Evolutionary conservation across 1,140 invertebrate genomes (phyloP).

Genomic region (Psix sp.): DNA sequence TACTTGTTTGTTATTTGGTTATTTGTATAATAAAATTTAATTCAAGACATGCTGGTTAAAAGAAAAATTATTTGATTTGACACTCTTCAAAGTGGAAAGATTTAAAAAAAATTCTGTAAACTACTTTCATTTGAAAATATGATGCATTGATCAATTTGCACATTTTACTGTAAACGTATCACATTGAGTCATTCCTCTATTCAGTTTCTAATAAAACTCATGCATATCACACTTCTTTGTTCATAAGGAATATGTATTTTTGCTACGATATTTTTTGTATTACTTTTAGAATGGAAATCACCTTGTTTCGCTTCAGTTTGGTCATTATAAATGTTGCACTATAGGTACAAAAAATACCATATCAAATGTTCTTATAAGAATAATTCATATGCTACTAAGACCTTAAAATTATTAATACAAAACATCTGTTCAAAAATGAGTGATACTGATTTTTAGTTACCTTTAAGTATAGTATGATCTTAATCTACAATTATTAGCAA

Average conservation of each 20-base stretch:
- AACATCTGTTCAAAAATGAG: slow-evolving; percentile 1
- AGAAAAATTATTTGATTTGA: too few species aligned
- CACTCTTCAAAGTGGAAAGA: too few species aligned
- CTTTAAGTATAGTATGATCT: slow-evolving; percentile 36
- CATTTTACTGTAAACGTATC: slow-evolving; percentile 1
- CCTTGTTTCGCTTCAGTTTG: too few species aligned
- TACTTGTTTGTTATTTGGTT: too few species aligned
- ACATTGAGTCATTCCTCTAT: slow-evolving; percentile 13
- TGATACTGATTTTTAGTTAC: slow-evolving; percentile 6
- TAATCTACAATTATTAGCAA: slow-evolving; percentile 11
- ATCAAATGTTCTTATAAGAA: slow-evolving; percentile 14
- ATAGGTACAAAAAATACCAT: slow-evolving; percentile 20
- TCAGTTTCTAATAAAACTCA: slow-evolving; percentile 10
- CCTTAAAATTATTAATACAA: slow-evolving; percentile 1
- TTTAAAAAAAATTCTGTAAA: too few species aligned
- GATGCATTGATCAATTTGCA: background rate
- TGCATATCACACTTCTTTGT: slow-evolving; percentile 9
- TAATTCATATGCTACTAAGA: slow-evolving; percentile 1
- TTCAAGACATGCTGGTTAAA: too few species aligned
- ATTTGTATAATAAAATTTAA: too few species aligned
- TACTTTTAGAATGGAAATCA: background rate
- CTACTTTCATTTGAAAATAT: too few species aligned
- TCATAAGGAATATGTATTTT: slow-evolving; percentile 8
- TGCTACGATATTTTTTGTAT: slow-evolving; percentile 10
- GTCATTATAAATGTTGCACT: slow-evolving; percentile 4